Evolutionary conservation across 2,113 vertebrate genomes (phyloP).

Genomic region (Ophthalmolycus amberensis): DNA sequence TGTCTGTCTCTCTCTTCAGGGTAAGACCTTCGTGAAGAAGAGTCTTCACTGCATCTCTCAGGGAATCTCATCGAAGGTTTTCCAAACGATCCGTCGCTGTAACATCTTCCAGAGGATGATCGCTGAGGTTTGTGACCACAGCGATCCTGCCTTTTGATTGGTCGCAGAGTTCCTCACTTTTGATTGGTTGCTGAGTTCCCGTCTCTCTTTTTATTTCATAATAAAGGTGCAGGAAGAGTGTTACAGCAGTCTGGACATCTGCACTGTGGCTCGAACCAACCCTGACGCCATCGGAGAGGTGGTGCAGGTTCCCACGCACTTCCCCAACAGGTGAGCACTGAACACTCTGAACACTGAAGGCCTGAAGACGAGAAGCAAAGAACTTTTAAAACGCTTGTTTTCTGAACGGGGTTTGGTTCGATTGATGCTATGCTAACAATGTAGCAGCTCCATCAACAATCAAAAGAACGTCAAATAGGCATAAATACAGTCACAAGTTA

Average conservation of each 20-base stretch:
- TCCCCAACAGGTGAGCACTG: slow-evolving; percentile 90
- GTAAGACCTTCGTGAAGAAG: slow-evolving; percentile 96
- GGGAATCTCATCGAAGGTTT: slow-evolving; percentile 89
- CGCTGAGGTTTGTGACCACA: slow-evolving; percentile 81
- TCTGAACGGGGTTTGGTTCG: too few relatives aligned
- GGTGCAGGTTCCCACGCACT: slow-evolving; percentile 90
- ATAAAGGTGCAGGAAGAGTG: slow-evolving; percentile 91
- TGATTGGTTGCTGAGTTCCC: neutral
- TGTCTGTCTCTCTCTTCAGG: slow-evolving; percentile 75
- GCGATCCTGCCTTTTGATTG: neutral
- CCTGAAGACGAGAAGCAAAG: too few relatives aligned
- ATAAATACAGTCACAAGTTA: too few relatives aligned
- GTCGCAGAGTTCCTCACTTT: too few relatives aligned
- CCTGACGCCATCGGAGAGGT: slow-evolving; percentile 93
- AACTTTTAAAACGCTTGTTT: too few relatives aligned
- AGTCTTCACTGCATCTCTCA: slow-evolving; percentile 95
- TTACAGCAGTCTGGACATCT: slow-evolving; percentile 92
- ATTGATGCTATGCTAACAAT: too few relatives aligned
- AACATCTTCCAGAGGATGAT: slow-evolving; percentile 96
- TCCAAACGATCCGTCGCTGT: slow-evolving; percentile 93
- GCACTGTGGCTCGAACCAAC: slow-evolving; percentile 88
- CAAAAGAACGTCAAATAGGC: too few relatives aligned
- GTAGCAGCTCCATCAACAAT: too few relatives aligned
- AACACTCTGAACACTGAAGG: neutral
- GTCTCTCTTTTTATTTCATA: neutral